Evolutionary conservation across 2,888 invertebrate genomes (phyloP).

Genomic region (Trachelus tabidus): DNA sequence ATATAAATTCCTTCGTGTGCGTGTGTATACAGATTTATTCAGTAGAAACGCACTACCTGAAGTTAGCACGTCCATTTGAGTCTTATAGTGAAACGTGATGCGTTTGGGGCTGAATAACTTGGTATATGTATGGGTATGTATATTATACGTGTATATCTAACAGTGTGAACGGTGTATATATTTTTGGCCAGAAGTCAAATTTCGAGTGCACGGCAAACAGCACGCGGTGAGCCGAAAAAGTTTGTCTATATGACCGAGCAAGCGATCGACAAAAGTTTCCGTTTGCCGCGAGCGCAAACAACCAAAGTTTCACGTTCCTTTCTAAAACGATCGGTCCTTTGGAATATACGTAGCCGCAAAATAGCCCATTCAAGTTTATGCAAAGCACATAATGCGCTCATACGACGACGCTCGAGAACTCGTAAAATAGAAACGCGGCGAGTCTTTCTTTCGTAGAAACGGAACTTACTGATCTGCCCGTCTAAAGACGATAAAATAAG

Average conservation of each 20-base stretch:
- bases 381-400: neutral
- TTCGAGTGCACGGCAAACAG: slow-evolving; percentile 56
- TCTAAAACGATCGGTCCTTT: neutral
- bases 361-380: neutral
- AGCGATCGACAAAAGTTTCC: slow-evolving; percentile 3
- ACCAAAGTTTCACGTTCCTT: neutral
- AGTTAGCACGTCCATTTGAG: no score
- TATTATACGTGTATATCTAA: neutral
- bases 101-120: no score
- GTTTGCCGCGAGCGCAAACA: slow-evolving; percentile 1
- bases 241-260: neutral
- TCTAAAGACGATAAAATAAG: neutral
- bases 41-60: no score
- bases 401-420: neutral
- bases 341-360: neutral
- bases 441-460: neutral
- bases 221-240: slow-evolving; percentile 7
- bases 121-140: neutral
- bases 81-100: no score
- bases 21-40: no score
- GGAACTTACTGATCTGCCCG: neutral
- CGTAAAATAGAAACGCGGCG: neutral
- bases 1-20: neutral
- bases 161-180: slow-evolving; percentile 33
- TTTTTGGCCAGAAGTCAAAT: slow-evolving; percentile 59